Conservation (phyloP, 2,113 vertebrate genomes). For the Mustelus asterias region DNA sequence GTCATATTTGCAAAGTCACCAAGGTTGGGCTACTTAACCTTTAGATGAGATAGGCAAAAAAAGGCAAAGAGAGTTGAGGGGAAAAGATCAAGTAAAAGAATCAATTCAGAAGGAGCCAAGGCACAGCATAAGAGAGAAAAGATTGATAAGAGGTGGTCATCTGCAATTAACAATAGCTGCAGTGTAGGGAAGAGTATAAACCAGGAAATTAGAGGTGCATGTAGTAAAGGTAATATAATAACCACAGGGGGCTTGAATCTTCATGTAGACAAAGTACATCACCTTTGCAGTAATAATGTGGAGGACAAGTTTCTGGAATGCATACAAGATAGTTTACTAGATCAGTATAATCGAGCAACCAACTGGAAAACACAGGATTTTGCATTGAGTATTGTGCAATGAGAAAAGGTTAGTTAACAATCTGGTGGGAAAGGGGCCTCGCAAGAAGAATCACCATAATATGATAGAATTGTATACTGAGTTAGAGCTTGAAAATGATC, state of each 20-base stretch:
- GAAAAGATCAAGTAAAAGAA: background rate
- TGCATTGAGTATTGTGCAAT: too few relatives aligned
- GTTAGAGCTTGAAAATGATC: too few relatives aligned
- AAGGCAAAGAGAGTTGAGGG: too few relatives aligned
- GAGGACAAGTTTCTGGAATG: background rate
- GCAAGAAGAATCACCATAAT: too few relatives aligned
- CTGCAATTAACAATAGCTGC: background rate
- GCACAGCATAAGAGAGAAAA: background rate
- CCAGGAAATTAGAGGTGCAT: background rate
- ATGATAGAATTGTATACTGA: too few relatives aligned
- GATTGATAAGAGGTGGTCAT: background rate
- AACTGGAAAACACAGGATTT: background rate
- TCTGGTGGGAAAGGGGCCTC: background rate
- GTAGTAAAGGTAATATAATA: background rate
- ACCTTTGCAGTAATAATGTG: background rate
- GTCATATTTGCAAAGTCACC: background rate
- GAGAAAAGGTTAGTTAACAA: background rate
- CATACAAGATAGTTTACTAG: background rate
- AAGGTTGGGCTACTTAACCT: background rate
- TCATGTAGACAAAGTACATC: background rate
- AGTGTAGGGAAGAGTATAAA: background rate
- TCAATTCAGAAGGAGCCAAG: too few relatives aligned
- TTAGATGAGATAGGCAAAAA: background rate
- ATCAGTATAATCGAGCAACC: background rate
- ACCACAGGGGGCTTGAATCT: background rate